phyloP scores from a whole-genome alignment of 1,140 invertebrate genomes.

The Drosophila willistoni region DNA sequence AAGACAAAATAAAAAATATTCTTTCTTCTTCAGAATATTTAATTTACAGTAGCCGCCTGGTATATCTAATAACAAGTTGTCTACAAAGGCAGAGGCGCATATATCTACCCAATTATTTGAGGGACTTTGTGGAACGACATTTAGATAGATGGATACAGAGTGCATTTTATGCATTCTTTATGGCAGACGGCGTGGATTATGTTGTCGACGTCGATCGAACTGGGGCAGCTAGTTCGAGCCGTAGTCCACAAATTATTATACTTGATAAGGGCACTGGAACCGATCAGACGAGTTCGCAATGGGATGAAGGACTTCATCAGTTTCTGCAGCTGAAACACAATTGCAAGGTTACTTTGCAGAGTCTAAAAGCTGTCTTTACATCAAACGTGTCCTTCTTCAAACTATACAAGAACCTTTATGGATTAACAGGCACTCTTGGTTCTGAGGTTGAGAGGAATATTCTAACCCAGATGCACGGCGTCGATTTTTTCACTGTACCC shows the following conservation, averaged over 20 bases:
- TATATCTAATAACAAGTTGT: constrained; percentile 6
- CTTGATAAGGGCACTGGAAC: constrained; percentile 83
- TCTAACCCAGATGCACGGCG: not conserved
- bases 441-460: constrained; percentile 13
- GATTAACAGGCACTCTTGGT: constrained; percentile 37
- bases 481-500: constrained; percentile 13
- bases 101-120: constrained; percentile 18
- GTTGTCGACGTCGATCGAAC: constrained; percentile 61
- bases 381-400: constrained; percentile 83
- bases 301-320: constrained; percentile 82
- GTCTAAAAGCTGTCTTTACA: constrained; percentile 80
- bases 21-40: not conserved
- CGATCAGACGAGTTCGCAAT: constrained; percentile 76
- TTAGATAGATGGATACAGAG: constrained; percentile 19
- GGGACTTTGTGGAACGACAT: constrained; percentile 12
- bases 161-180: constrained; percentile 10
- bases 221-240: constrained; percentile 52
- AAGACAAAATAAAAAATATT: not conserved
- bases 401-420: constrained; percentile 73
- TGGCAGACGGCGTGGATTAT: constrained; percentile 46
- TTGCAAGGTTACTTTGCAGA: constrained; percentile 73
- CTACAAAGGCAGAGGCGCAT: not conserved
- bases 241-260: constrained; percentile 65
- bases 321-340: constrained; percentile 83
- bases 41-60: not conserved